Conservation (phyloP, 1,140 invertebrate genomes). For the Hesperophylax magnus region DNA sequence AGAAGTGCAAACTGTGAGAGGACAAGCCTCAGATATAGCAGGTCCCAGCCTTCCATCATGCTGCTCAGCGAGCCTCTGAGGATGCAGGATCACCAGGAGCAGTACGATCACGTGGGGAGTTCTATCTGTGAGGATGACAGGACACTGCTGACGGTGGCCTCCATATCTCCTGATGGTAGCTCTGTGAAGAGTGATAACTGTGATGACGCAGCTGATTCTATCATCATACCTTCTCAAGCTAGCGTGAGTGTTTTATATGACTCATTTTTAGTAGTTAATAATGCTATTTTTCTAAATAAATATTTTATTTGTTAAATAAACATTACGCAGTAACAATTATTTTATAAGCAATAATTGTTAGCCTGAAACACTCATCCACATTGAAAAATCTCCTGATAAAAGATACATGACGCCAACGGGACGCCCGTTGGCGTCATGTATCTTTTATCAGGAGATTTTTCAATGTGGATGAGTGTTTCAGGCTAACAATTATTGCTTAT, state of each 20-base stretch:
- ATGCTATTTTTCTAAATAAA: too few relatives aligned
- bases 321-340: too few relatives aligned
- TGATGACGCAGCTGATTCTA: conserved; percentile 18
- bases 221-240: not conserved
- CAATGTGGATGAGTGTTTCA: too few relatives aligned
- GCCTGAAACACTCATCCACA: too few relatives aligned
- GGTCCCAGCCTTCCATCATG: conserved; percentile 53
- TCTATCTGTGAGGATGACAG: conserved; percentile 33
- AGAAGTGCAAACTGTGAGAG: not conserved
- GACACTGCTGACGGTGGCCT: conserved; percentile 1
- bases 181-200: conserved; percentile 35
- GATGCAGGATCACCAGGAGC: conserved; percentile 47
- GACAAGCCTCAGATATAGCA: conserved; percentile 45
- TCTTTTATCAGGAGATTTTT: too few relatives aligned
- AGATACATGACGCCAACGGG: too few relatives aligned
- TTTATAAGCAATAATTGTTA: too few relatives aligned
- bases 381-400: too few relatives aligned
- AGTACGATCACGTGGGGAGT: conserved; percentile 26
- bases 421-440: too few relatives aligned
- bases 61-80: conserved; percentile 50
- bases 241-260: not conserved
- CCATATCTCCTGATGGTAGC: conserved; percentile 39
- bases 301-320: too few relatives aligned
- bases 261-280: too few relatives aligned
- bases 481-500: too few relatives aligned